These are phyloP conservation scores for Helogale parvula DNA, from an alignment of 2,113 vertebrate genomes.

Conservation along the genomic window DNA sequence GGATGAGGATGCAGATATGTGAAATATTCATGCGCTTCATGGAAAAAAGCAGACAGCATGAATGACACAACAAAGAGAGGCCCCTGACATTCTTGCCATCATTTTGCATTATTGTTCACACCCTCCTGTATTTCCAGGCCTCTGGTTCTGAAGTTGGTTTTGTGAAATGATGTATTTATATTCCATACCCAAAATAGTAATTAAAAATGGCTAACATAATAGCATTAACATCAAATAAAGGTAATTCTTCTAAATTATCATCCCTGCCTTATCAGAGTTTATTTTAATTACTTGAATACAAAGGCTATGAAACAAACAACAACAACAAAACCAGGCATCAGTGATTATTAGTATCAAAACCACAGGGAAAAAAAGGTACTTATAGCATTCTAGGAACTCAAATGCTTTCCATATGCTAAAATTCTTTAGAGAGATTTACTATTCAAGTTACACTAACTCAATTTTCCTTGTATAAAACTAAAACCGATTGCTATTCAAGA, in stretches of 20 bases:
- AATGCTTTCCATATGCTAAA: slow-evolving; percentile 57
- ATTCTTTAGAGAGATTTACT: slow-evolving; percentile 66
- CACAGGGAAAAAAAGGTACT: background rate
- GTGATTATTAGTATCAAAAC: background rate
- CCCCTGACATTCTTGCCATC: slow-evolving; percentile 93
- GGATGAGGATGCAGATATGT: slow-evolving; percentile 96
- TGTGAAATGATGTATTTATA: slow-evolving; percentile 82
- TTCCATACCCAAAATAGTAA: slow-evolving; percentile 82
- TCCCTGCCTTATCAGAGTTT: slow-evolving; percentile 22
- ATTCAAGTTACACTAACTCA: background rate
- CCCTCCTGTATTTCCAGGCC: slow-evolving; percentile 92
- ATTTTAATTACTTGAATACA: slow-evolving; percentile 58
- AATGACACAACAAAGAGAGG: slow-evolving; percentile 99
- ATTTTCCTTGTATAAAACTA: slow-evolving; percentile 64
- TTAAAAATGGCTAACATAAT: slow-evolving; percentile 83
- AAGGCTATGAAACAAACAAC: slow-evolving; percentile 48
- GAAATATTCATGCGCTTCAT: slow-evolving; percentile 98
- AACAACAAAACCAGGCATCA: slow-evolving; percentile 57
- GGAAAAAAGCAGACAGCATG: slow-evolving; percentile 93
- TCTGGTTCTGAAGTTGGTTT: slow-evolving; percentile 82
- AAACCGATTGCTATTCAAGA: slow-evolving; percentile 68
- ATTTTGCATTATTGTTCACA: slow-evolving; percentile 96
- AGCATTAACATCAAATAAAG: slow-evolving; percentile 71
- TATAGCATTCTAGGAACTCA: slow-evolving; percentile 33
- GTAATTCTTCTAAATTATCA: slow-evolving; percentile 52